Percentiles rank a stretch among this genome's conserved stretches.
Evolutionary conservation across 2,888 invertebrate species (phyloP).

Genomic region (Sphaerophoria taeniata): DNA sequence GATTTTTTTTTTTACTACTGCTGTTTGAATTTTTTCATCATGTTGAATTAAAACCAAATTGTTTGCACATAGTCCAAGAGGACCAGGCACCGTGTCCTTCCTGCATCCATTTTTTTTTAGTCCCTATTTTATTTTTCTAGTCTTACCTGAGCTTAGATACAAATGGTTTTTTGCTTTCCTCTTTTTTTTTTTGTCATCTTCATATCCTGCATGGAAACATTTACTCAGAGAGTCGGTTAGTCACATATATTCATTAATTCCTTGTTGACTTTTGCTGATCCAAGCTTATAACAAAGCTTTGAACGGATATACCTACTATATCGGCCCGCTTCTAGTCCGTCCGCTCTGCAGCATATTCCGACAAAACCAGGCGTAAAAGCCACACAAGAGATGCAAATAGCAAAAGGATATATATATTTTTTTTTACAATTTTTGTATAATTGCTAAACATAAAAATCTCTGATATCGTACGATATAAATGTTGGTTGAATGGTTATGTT

Average conservation of each 20-base stretch:
- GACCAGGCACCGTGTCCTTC: constrained; percentile 21
- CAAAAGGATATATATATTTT: constrained; percentile 21
- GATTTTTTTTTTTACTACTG: constrained; percentile 8
- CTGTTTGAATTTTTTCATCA: constrained; percentile 20
- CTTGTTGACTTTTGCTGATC: constrained; percentile 69
- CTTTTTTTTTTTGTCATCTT: neutral
- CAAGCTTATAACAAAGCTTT: constrained; percentile 41
- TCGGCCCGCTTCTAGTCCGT: neutral
- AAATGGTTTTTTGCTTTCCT: neutral
- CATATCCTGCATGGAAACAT: constrained; percentile 40
- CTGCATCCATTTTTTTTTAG: constrained; percentile 13
- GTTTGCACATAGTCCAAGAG: constrained; percentile 61
- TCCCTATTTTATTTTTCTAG: constrained; percentile 17
- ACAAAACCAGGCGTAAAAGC: constrained; percentile 6
- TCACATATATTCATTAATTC: constrained; percentile 52
- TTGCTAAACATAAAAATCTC: constrained; percentile 56
- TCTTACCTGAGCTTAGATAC: constrained; percentile 17
- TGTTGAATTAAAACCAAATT: constrained; percentile 67
- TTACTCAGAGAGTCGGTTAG: constrained; percentile 38
- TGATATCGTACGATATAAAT: constrained; percentile 22
- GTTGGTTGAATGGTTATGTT: constrained; percentile 33
- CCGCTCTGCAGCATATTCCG: neutral
- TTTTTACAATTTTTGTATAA: constrained; percentile 15
- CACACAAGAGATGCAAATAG: constrained; percentile 34
- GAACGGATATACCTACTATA: neutral